Base-by-base conservation (phyloP, 2,113 vertebrate species). In the Burhinus oedicnemus region DNA sequence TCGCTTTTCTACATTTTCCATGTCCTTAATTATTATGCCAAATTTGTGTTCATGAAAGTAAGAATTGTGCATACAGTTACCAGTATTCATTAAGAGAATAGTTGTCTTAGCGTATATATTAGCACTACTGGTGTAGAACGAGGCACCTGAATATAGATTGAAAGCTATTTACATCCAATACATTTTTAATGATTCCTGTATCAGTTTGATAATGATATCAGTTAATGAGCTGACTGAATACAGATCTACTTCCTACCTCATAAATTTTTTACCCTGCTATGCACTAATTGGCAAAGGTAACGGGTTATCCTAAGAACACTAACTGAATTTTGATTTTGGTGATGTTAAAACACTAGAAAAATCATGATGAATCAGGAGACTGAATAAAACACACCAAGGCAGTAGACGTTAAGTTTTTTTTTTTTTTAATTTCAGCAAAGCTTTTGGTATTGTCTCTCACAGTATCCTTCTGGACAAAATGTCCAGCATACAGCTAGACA, bases 121-220 rank as follows among this genome's bases (percentile, higher is more conserved):
- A 97, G 15, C 88, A 74, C 55, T 71, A 36, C 69, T 89, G 81
- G 76, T 95, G 26, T 71, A 93, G 89, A 97, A 93, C 68, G 85
- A 95, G 83, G 51, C 86, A 93, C 8, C 36, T 80, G 94, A 93
- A 89, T 89, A 95, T 71, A 93, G 89, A 96, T 79, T 94, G 87
- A 91, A 66, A 66, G 20, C 13, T 66, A 66, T 66, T 66, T 66
- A 90, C 94, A 95, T 93, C 80, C 81, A 95, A 87, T 96, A 93
- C 77, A 96, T 95, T 93, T 97, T 97, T 97, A 95, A 97, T 96
- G 72, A 82, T 96, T 95, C 57, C 72, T 92, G 76, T 89, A 96
- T 96, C 81, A 79, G 83, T 97, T 95, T 95, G 88, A 94, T 95
- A 96, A 94, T 87, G 87, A 85, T 97, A 93, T 90, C 93, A 83